Conservation (phyloP, 2,113 vertebrate genomes). For the Craseonycteris thonglongyai region DNA sequence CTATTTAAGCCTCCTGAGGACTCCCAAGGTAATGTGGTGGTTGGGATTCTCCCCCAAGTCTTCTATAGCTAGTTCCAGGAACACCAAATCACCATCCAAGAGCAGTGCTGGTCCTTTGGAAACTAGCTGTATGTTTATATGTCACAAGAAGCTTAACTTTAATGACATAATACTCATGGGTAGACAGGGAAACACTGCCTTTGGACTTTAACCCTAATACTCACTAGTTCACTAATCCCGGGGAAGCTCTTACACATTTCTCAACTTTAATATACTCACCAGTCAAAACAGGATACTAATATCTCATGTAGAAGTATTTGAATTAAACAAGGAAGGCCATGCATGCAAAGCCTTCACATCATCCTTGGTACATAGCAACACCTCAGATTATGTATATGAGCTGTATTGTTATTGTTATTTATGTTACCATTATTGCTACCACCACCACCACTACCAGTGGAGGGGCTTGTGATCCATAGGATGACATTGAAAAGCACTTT, state of each 20-base stretch:
- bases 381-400: not conserved
- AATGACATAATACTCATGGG: not conserved
- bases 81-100: not conserved
- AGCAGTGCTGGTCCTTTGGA: not conserved
- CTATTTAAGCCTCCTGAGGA: conserved; percentile 96
- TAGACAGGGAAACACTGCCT: not conserved
- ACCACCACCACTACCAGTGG: not conserved
- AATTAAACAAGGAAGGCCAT: not conserved
- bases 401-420: not conserved
- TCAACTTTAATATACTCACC: not conserved
- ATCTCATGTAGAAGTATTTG: not conserved
- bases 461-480: not conserved
- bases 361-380: not conserved
- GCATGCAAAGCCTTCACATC: not conserved
- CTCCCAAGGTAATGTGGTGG: conserved; percentile 87
- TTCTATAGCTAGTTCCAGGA: not conserved
- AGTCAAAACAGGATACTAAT: not conserved
- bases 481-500: not conserved
- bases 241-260: not conserved
- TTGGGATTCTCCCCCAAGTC: not conserved
- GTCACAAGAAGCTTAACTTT: not conserved
- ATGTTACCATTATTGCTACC: not conserved
- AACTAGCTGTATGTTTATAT: not conserved
- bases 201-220: not conserved
- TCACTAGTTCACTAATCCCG: not conserved